Base-by-base conservation (phyloP, 2,797 vertebrate genomes). In the Gastrophryne carolinensis region DNA sequence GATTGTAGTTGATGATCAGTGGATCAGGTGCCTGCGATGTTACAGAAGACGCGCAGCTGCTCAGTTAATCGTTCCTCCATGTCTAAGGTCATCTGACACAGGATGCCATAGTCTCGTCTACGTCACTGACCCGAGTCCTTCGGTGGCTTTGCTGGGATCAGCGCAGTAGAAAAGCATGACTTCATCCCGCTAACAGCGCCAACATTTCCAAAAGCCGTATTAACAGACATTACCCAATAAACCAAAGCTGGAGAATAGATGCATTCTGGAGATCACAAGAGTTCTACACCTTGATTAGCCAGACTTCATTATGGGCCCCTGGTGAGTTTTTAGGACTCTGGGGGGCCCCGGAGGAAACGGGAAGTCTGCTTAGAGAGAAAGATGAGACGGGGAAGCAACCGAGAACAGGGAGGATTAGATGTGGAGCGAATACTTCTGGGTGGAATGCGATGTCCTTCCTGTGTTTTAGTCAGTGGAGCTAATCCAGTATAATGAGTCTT, bases 191-290 rank as follows among this genome's bases (percentile, higher is more conserved):
- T 81, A 61, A 79, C 41, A 68, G 78, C 82, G 77, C 23, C 32
- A n/a, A 35, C 83, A 81, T 1, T 54, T 21, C 63, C 73, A 56
- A 73, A 82, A 72, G 61, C 7, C 69, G 74, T 78, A 84, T 84
- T 82, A 84, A 78, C 27, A 82, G 62, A 53, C 65, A 81, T 84
- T 83, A 83, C 80, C 60, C 67, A 84, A 80, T 82, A 81, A 83
- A 86, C 50, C 3, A 80, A 56, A 49, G n/a, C 80, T 75, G 61
- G 78, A 72, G 81, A 82, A 85, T 52, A 53, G 79, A 81, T 79
- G 71, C n/a, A 72, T 12, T 80, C 79, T 81, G 80, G 83, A 82
- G 47, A 82, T 67, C n/a, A 81, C 32, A 73, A 49, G 53, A 80
- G 26, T 24, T 52, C 75, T 80, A 68, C 34, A 80, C 80, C 79